phyloP scores from a whole-genome alignment of 1,140 invertebrate species.

The Polyergus mexicanus region DNA sequence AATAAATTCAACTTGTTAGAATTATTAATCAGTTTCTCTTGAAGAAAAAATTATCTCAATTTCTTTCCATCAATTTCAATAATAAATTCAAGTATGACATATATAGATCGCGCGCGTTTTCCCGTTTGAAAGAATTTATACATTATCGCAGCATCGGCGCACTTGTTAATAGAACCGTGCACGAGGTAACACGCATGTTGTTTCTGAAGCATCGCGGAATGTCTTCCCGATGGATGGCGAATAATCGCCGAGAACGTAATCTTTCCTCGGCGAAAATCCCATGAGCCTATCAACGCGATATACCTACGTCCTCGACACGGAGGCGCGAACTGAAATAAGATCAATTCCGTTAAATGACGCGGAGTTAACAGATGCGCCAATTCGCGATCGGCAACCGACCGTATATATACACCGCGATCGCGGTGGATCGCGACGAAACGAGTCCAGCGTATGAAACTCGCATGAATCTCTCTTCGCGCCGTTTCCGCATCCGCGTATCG shows the following conservation, averaged over 20 bases:
- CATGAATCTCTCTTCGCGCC: slow-evolving; percentile 35
- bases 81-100: not conserved
- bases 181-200: not conserved
- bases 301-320: slow-evolving; percentile 8
- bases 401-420: slow-evolving; percentile 52
- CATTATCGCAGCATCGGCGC: not conserved
- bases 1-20: not conserved
- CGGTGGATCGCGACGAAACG: slow-evolving; percentile 51
- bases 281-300: slow-evolving; percentile 21
- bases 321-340: slow-evolving; percentile 41
- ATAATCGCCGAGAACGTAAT: not conserved
- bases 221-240: not conserved
- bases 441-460: slow-evolving; percentile 47
- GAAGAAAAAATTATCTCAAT: not conserved
- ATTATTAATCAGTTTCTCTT: not conserved
- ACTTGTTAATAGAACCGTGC: not conserved
- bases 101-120: not conserved
- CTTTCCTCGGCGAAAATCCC: not conserved
- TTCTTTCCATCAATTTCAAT: not conserved
- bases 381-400: slow-evolving; percentile 33
- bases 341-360: slow-evolving; percentile 47
- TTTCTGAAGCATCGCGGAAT: not conserved
- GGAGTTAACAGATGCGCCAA: slow-evolving; percentile 63
- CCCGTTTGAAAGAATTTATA: not conserved
- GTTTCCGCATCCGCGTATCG: slow-evolving; percentile 60